Percentiles rank a stretch among this genome's conserved stretches.
Evolutionary conservation across 2,797 vertebrate species (phyloP).

Genomic region (Micromesistius poutassou): DNA sequence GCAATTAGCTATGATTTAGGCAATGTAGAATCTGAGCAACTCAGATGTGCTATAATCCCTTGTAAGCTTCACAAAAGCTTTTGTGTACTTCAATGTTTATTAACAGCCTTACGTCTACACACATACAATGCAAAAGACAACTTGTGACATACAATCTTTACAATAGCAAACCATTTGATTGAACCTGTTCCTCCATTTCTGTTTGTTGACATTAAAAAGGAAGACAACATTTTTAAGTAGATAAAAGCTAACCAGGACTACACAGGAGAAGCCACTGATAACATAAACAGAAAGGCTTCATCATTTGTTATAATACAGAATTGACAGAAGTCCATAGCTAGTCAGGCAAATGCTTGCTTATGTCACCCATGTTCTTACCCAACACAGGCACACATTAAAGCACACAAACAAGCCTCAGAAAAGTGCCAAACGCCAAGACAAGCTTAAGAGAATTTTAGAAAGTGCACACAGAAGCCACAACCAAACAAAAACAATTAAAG

Average conservation of each 20-base stretch:
- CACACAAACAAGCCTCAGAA: constrained; percentile 8
- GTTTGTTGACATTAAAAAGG: constrained; percentile 14
- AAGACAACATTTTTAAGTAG: constrained; percentile 16
- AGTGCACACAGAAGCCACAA: constrained; percentile 54
- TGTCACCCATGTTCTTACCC: neutral
- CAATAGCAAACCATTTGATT: neutral
- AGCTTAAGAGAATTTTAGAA: constrained; percentile 39
- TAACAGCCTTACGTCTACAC: neutral
- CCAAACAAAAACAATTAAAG: constrained; percentile 40
- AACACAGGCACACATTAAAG: constrained; percentile 1
- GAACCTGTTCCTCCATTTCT: neutral
- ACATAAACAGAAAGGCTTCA: constrained; percentile 40
- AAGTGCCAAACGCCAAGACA: constrained; percentile 8
- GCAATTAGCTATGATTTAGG: neutral
- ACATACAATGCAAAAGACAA: neutral
- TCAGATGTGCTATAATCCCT: neutral
- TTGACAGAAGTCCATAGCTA: constrained; percentile 10
- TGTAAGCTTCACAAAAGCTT: constrained; percentile 1
- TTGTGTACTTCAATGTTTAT: neutral
- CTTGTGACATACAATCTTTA: neutral
- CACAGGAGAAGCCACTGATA: constrained; percentile 28
- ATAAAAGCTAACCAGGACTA: constrained; percentile 28
- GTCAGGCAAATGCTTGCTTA: constrained; percentile 16
- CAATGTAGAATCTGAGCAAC: neutral
- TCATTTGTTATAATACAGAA: constrained; percentile 47